Base-by-base conservation (phyloP, 2,888 invertebrate species). In the Leucania comma region DNA sequence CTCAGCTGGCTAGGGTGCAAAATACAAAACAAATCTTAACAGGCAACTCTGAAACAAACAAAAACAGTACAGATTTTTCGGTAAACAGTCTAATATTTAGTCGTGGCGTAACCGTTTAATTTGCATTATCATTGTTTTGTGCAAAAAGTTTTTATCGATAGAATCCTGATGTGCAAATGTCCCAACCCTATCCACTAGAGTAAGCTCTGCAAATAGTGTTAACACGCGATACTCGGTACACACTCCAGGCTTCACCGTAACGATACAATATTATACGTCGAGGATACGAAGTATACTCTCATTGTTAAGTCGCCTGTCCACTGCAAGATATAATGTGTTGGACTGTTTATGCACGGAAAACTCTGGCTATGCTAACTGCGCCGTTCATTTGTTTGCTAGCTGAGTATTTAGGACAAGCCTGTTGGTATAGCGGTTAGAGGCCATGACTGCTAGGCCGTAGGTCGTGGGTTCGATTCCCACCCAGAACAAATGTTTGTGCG, bases 191-290 rank as follows among this genome's bases (percentile, higher is more conserved):
- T 12, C 6, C 4, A 22, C 17, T 24, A n/a, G 26, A 24, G 35
- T 54, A 20, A 50, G 65, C 46, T 72, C 62, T 59, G 50, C 65
- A 65, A 75, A 79, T 75, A 79, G 35, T 70, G 66, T 70, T 56
- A 75, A 69, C 75, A 69, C 54, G 69, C 61, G 69, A 74, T 78
- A 73, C 56, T 53, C 8, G 26, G 35, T 5, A 54, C 35, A 29
- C n/a, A 48, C 29, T 38, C 24, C 12, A 48, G 26, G 24, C 56
- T 62, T 20, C 62, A 22, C 35, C 51, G 35, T 63, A 57, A 32
- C 65, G 9, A 65, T 65, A 65, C 53, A n/a, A 56, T 56, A 56
- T 42, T 29, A 46, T 48, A 75, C 69, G n/a, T 51, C 53, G 26
- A 66, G n/a, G 17, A 62, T 12, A 50, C 35, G 12, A 35, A 0